Base-by-base conservation (phyloP, 1,140 invertebrate species). In the Maniola jurtina region DNA sequence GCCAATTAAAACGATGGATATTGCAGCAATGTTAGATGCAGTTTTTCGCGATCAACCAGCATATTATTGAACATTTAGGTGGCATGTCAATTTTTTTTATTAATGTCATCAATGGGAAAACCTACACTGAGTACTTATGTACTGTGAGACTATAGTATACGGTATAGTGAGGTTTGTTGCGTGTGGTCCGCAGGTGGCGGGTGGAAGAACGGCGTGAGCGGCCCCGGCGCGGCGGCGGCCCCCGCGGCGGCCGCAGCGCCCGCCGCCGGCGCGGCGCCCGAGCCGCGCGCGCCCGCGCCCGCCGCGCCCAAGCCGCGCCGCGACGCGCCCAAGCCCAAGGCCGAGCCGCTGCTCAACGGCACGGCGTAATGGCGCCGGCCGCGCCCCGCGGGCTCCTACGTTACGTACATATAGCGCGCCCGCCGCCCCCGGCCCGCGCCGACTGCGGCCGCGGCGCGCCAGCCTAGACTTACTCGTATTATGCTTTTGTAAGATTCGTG, bases 101-200 rank as follows among this genome's bases (percentile, higher is more conserved):
- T n/a, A n/a, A n/a, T n/a, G n/a, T n/a, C n/a, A n/a, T n/a, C n/a
- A n/a, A n/a, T n/a, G n/a, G n/a, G n/a, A n/a, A n/a, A n/a, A n/a
- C n/a, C n/a, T n/a, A n/a, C n/a, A n/a, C n/a, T n/a, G n/a, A n/a
- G n/a, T n/a, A n/a, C n/a, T n/a, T n/a, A n/a, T n/a, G n/a, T n/a
- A n/a, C n/a, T n/a, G n/a, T n/a, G n/a, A 25, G 25, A 25, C 25
- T 25, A 25, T 25, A 25, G 25, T 25, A n/a, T n/a, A n/a, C n/a
- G n/a, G n/a, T n/a, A n/a, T n/a, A 9, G n/a, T 58, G 36, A 38
- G 6, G 35, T 40, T 25, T 25, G 25, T 25, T n/a, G n/a, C 11
- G 75, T 55, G 91, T 16, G 45, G 56, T 77, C 93, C 92, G 80
- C 90, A 93, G 89, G 93, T 92, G 80, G 93, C 92, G 77, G 89